Evolutionary conservation across 2,113 vertebrate species (phyloP), one percentile per base, ranked within the genome.

Genomic region (Pogona vitticeps): DNA sequence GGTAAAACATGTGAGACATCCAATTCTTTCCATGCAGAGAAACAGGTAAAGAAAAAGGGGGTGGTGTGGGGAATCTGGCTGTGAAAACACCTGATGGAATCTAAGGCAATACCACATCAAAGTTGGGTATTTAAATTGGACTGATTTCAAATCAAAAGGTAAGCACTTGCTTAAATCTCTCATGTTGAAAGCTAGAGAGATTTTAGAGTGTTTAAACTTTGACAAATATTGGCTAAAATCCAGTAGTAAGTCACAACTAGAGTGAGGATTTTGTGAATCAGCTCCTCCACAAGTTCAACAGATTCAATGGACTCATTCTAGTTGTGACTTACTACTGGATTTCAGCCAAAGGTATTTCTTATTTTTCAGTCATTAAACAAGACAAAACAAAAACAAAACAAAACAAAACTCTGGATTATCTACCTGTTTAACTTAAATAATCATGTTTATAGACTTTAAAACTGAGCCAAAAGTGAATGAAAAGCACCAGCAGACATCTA

Each of bases 1-100:
- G 26, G 17, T 15, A 94, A 80, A 33, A 17, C 18, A 78, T 58
- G 82, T 90, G 36, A 17, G 65, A 77, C 17, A 58, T 52, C 2
- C 5, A 85, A 80, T 52, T 28, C 65, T 52, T 75, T 81, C 63
- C 56, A 52, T 63, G 72, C 21, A 36, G 33, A 65, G 46, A 42
- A n/a, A 33, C 56, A 40, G 63, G 10, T 65, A 33, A 76, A 58
- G 67, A 23, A 6, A 52, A 23, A 61, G 21, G 33, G 33, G 38
- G 28, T 68, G 28, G 28, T 52, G 28, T 13, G n/a, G 40, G 42
- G 59, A 67, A 59, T 40, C 7, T 28, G 9, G n/a, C 8, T 67
- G 61, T 59, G 65, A 42, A 80, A 61, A 80, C 42, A 61, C 1
- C 12, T 38, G 10, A 73, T 26, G 28, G n/a, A 59, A 31, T 15